A percentile compares a stretch with the other conserved stretches of the same genome.
Evolutionary conservation across 2,113 vertebrate species (phyloP).

Genomic region (Microcebus jonahi): DNA sequence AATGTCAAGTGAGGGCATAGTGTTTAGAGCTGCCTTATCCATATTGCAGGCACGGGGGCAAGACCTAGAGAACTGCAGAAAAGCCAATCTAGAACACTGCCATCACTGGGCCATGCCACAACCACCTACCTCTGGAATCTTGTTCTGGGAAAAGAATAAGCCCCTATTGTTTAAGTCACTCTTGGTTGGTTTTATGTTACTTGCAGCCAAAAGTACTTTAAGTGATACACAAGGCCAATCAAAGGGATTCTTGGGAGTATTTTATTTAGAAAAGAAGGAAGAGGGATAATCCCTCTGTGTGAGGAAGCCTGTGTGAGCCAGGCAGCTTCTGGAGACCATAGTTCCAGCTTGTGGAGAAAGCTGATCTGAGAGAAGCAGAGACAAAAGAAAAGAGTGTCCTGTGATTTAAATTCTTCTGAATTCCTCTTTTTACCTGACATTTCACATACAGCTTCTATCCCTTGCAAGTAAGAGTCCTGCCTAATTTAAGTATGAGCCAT

Average conservation of each 20-base stretch:
- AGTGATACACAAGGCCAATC: background rate
- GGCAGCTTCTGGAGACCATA: background rate
- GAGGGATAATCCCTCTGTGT: background rate
- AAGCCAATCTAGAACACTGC: background rate
- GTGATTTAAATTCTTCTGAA: background rate
- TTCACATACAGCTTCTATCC: background rate
- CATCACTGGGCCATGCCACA: background rate
- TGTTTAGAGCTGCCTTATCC: background rate
- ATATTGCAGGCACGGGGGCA: background rate
- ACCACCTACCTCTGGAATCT: background rate
- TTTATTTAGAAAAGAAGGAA: background rate
- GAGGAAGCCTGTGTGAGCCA: background rate
- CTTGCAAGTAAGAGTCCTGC: constrained; percentile 21
- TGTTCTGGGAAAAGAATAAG: background rate
- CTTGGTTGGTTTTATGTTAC: background rate
- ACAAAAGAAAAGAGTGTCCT: background rate
- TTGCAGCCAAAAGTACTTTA: background rate
- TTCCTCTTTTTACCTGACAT: constrained; percentile 10
- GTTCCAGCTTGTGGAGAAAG: no score
- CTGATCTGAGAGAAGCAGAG: background rate
- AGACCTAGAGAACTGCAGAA: background rate
- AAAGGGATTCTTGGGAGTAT: background rate
- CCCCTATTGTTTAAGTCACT: background rate
- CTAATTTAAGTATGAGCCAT: constrained; percentile 10
- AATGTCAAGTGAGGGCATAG: background rate